Evolutionary conservation across 2,888 invertebrate species (phyloP), one percentile per base, ranked within the genome.

Genomic region (Pomacea canaliculata): DNA sequence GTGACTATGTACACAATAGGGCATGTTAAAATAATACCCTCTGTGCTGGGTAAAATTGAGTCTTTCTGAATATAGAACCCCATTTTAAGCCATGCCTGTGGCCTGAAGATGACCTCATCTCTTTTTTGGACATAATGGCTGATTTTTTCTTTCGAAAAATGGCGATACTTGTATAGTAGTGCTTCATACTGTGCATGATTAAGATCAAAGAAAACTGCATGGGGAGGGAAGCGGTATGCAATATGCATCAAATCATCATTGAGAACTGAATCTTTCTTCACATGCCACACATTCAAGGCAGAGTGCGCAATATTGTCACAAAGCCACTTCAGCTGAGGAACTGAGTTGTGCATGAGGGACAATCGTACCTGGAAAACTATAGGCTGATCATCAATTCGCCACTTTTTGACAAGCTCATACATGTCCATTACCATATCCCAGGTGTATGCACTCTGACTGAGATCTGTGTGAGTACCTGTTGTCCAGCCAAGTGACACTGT

Each of bases 401-500:
- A 81, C 7, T 83, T 84, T 49, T 85, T 79, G 10, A 88, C 80
- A n/a, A 88, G 70, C 18, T 88, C 83, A 76, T 86, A 86, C 89
- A 90, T 90, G 70, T 87, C 85, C 63, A 88, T 80, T 12, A 89
- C 88, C 86, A 86, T 87, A 27, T 85, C 77, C 88, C 89, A 88
- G 10, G 85, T 85, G 78, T 88, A 89, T 4, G 85, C 83, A 73
- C 81, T 80, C 79, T 85, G 85, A 71, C 84, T 85, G 0, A 86
- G 79, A 75, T 87, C 88, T 37, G 87, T 88, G 78, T 88, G 87
- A 13, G 84, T 83, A 37, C 85, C 86, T 0, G 87, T 85, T 9
- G 88, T 89, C 90, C 90, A 90, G 56, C 90, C 90, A 10, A 90
- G 81, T 1, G 89, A 89, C 19, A 89, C 67, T 0, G 89, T 89